Evolutionary conservation across 2,797 vertebrate genomes (phyloP).

Genomic region (Micrastur ruficollis): DNA sequence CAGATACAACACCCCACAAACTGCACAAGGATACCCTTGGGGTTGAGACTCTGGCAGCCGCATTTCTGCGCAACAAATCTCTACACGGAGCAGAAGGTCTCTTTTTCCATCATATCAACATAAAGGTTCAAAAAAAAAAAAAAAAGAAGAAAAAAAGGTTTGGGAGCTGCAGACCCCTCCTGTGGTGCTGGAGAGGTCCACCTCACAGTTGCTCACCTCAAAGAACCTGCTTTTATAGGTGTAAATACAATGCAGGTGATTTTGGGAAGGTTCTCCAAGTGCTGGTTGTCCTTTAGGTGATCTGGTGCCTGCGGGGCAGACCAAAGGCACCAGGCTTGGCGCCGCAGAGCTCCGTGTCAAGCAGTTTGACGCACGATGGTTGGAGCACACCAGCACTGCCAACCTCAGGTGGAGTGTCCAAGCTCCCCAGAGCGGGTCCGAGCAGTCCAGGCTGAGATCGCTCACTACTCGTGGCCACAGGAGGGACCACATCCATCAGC

Average conservation of each 20-base stretch:
- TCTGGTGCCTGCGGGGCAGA: not conserved
- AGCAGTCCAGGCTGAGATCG: not conserved
- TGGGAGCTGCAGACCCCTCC: not conserved
- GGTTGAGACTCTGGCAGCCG: not conserved
- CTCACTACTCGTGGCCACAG: not conserved
- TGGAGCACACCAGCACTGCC: not conserved
- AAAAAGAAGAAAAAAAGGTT: not conserved
- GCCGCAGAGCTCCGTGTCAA: not conserved
- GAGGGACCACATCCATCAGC: not conserved
- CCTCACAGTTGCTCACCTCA: not conserved
- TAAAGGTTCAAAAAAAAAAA: not conserved
- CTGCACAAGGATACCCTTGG: not conserved
- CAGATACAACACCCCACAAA: not conserved
- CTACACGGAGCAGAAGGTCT: accelerated
- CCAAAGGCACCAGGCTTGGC: too few species aligned
- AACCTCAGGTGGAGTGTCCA: not conserved
- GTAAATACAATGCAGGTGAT: accelerated
- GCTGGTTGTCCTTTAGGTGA: not conserved
- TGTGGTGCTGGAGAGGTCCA: not conserved
- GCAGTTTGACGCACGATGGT: accelerated
- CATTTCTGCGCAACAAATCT: not conserved
- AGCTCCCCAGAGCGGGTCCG: accelerated
- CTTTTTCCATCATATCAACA: not conserved
- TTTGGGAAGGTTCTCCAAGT: not conserved
- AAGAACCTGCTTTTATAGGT: accelerated